A percentile compares a stretch with the other conserved stretches of the same genome.
phyloP scores from a whole-genome alignment of 2,113 vertebrate species.

The Capreolus pygargus region DNA sequence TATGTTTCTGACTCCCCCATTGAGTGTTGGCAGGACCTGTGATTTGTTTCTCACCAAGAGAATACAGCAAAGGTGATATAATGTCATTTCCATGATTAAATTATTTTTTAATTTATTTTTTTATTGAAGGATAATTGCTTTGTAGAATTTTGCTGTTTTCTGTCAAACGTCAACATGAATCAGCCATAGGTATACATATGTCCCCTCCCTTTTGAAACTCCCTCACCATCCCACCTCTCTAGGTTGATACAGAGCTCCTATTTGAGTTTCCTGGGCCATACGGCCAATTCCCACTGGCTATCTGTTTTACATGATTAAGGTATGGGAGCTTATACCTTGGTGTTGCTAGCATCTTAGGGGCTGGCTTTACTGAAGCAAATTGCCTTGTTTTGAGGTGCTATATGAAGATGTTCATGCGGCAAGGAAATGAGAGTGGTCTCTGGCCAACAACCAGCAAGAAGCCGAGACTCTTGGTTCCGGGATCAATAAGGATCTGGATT shows the following conservation, averaged over 20 bases:
- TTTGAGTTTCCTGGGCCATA: background rate
- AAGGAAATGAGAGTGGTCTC: background rate
- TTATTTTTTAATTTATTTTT: background rate
- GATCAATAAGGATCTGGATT: background rate
- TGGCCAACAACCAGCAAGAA: background rate
- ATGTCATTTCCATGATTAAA: background rate
- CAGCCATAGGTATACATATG: background rate
- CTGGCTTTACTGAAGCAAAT: background rate
- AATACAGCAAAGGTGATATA: background rate
- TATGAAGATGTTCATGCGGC: background rate
- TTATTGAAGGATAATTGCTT: background rate
- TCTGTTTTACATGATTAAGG: background rate
- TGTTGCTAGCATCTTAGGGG: background rate
- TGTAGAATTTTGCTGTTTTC: background rate
- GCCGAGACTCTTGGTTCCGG: background rate
- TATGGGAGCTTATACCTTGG: background rate
- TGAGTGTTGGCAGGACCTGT: background rate
- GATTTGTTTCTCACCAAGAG: background rate
- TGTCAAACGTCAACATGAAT: background rate
- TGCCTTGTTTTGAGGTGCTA: background rate
- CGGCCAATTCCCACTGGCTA: background rate
- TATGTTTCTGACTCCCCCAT: fast-evolving
- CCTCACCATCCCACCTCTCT: background rate
- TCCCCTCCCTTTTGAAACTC: background rate
- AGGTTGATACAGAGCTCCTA: background rate